These are phyloP conservation scores for Sitobion miscanthi DNA, from an alignment of 1,140 invertebrate species.

Conservation along the genomic window DNA sequence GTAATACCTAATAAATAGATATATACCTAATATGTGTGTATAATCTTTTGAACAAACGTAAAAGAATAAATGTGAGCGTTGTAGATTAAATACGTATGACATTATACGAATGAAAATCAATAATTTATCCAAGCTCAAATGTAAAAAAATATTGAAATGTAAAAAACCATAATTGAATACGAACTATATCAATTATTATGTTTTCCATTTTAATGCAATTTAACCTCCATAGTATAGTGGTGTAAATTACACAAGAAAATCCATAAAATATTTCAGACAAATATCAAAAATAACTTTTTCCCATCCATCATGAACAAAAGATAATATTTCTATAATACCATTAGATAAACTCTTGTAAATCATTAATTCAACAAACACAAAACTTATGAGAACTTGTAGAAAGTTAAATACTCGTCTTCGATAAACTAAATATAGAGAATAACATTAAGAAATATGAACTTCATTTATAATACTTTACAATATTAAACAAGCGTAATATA, in stretches of 20 bases:
- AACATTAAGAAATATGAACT: background rate
- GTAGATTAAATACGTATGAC: no score
- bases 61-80: no score
- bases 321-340: background rate
- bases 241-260: background rate
- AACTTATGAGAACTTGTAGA: background rate
- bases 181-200: background rate
- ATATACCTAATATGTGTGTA: background rate
- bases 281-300: slow-evolving; percentile 7
- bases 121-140: background rate
- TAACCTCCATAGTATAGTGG: background rate
- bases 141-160: background rate
- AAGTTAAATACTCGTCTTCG: background rate
- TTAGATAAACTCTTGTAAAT: background rate
- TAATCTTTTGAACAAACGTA: no score
- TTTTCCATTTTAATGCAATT: background rate
- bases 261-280: background rate
- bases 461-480: background rate
- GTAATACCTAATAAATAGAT: background rate
- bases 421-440: background rate
- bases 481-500: background rate
- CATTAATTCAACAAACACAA: background rate
- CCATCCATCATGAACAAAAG: background rate
- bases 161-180: background rate
- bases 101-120: no score